Conservation (phyloP, 2,888 invertebrate species). For the Meteorus colon region DNA sequence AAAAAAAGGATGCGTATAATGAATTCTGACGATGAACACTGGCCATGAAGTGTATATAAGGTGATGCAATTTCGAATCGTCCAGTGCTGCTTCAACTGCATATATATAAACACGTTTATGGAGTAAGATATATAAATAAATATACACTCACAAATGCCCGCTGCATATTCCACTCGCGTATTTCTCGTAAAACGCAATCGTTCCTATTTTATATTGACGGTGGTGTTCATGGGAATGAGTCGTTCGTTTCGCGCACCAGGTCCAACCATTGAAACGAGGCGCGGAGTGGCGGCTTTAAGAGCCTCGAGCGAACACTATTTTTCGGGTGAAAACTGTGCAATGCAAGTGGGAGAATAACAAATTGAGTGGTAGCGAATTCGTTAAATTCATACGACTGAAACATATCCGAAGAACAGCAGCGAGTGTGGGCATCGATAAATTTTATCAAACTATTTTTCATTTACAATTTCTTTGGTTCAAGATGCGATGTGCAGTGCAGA, state of each 20-base stretch:
- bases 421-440: not conserved
- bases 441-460: not conserved
- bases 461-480: too few species aligned
- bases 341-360: not conserved
- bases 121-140: conserved; percentile 17
- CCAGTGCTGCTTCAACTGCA: not conserved
- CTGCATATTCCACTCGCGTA: conserved; percentile 56
- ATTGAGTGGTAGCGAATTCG: conserved; percentile 22
- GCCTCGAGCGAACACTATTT: conserved; percentile 11
- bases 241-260: conserved; percentile 46
- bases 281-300: conserved; percentile 18
- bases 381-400: conserved; percentile 21
- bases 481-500: not conserved
- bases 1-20: not conserved
- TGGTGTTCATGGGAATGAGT: conserved; percentile 33
- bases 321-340: conserved; percentile 16
- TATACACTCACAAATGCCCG: conserved; percentile 7
- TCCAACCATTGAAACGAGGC: conserved; percentile 43
- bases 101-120: conserved; percentile 2
- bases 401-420: not conserved
- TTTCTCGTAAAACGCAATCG: conserved; percentile 61
- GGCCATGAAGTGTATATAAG: not conserved
- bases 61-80: not conserved
- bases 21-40: not conserved
- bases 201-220: conserved; percentile 57